These are phyloP conservation scores for Tachystola acroxantha DNA, from an alignment of 2,888 invertebrate genomes.

Conservation along the genomic window DNA sequence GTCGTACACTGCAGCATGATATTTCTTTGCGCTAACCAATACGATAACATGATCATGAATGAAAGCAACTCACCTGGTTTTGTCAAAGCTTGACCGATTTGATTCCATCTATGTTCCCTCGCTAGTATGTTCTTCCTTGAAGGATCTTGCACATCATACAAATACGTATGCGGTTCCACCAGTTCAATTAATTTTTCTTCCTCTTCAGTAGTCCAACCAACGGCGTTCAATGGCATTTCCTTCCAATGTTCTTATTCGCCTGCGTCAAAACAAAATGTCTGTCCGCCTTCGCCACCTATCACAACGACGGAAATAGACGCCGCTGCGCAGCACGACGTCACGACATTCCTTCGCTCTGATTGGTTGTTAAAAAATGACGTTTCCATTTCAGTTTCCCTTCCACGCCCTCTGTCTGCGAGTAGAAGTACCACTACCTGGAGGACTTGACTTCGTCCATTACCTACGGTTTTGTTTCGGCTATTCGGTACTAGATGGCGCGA, in stretches of 20 bases:
- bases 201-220: conserved; percentile 61
- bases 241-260: conserved; percentile 28
- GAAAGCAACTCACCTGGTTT: conserved; percentile 53
- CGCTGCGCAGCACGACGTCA: conserved; percentile 68
- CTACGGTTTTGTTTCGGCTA: no score
- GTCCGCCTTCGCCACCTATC: conserved; percentile 69
- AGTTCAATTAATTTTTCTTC: conserved; percentile 59
- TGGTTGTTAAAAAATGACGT: conserved; percentile 39
- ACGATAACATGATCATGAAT: no score
- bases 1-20: conserved; percentile 41
- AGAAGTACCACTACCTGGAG: no score
- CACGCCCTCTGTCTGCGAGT: background rate
- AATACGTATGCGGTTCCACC: conserved; percentile 56
- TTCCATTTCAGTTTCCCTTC: no score
- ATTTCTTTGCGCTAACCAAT: conserved; percentile 5
- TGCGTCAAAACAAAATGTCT: conserved; percentile 66
- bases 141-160: conserved; percentile 57
- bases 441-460: no score
- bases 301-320: conserved; percentile 59
- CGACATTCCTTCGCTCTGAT: conserved; percentile 41
- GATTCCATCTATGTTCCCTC: conserved; percentile 61
- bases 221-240: conserved; percentile 63
- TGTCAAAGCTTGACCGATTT: conserved; percentile 52
- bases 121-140: conserved; percentile 63
- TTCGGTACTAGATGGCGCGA: conserved; percentile 19